Evolutionary conservation across 2,113 vertebrate genomes (phyloP).

Genomic region (Clarias magur): DNA sequence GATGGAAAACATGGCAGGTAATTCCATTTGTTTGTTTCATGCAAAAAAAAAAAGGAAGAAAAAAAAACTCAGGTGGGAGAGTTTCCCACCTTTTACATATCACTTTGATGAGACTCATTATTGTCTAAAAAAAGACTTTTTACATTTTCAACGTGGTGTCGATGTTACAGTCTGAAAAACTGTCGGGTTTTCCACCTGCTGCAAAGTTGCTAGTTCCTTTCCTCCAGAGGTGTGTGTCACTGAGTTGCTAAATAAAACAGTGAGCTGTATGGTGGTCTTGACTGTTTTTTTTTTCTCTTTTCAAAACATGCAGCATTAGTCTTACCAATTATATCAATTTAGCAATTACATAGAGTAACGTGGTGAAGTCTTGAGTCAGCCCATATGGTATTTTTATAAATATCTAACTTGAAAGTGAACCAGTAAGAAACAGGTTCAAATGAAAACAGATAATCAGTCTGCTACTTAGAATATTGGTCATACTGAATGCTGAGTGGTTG

Average conservation of each 20-base stretch:
- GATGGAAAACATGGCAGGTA: conserved; percentile 73
- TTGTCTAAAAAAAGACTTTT: conserved; percentile 87
- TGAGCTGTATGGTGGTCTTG: conserved; percentile 65
- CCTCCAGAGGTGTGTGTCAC: conserved; percentile 72
- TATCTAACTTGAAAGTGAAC: no score
- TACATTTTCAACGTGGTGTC: conserved; percentile 89
- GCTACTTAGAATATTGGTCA: no score
- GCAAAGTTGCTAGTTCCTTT: conserved; percentile 70
- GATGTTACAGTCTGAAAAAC: conserved; percentile 70
- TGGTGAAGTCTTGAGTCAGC: no score
- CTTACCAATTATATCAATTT: not conserved
- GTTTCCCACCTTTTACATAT: conserved; percentile 88
- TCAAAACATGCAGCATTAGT: not conserved
- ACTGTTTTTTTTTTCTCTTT: not conserved
- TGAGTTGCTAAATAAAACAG: conserved; percentile 77
- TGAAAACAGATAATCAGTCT: no score
- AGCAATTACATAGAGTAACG: no score
- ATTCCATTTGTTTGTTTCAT: conserved; percentile 91
- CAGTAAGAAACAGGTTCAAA: no score
- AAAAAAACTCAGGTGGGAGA: conserved; percentile 83
- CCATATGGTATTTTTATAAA: no score
- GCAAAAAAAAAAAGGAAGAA: conserved; percentile 61
- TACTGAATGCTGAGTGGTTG: no score
- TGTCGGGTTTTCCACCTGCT: conserved; percentile 71
- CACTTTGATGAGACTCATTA: conserved; percentile 85